Evolutionary conservation across 2,888 invertebrate genomes (phyloP).

Genomic region (Polietes domitor): DNA sequence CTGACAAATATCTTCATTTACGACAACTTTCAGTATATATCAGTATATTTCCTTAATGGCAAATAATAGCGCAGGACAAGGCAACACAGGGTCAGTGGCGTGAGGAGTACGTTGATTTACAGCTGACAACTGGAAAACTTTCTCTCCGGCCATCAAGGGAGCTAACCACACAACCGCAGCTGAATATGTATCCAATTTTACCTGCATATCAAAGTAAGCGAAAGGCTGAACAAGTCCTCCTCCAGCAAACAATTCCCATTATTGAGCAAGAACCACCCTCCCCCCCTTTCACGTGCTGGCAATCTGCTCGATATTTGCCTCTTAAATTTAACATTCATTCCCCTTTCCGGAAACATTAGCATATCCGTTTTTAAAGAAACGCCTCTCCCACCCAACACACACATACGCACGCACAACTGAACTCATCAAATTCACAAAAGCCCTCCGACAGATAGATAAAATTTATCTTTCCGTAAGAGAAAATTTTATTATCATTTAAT

Average conservation of each 20-base stretch:
- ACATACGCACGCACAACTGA: not conserved
- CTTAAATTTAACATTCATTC: not conserved
- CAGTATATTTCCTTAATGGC: not conserved
- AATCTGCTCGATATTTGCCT: not conserved
- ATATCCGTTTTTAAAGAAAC: slow-evolving; percentile 14
- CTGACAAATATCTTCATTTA: slow-evolving; percentile 4
- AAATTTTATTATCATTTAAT: slow-evolving; percentile 29
- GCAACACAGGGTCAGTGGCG: too few relatives aligned
- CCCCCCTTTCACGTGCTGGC: not conserved
- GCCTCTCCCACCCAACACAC: not conserved
- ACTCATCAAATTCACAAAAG: not conserved
- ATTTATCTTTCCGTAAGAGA: not conserved
- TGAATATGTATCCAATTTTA: too few relatives aligned
- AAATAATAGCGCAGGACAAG: not conserved
- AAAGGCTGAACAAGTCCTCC: not conserved
- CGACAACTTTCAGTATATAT: not conserved
- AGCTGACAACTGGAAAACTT: too few relatives aligned
- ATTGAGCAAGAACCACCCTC: too few relatives aligned
- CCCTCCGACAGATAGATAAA: not conserved
- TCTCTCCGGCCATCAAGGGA: too few relatives aligned
- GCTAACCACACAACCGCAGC: too few relatives aligned
- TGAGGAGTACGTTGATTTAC: too few relatives aligned
- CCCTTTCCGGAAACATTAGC: not conserved
- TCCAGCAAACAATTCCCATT: too few relatives aligned
- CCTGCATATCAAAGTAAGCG: not conserved